These are phyloP conservation scores for Crematogaster levior DNA, from an alignment of 2,888 invertebrate genomes.

Conservation along the genomic window DNA sequence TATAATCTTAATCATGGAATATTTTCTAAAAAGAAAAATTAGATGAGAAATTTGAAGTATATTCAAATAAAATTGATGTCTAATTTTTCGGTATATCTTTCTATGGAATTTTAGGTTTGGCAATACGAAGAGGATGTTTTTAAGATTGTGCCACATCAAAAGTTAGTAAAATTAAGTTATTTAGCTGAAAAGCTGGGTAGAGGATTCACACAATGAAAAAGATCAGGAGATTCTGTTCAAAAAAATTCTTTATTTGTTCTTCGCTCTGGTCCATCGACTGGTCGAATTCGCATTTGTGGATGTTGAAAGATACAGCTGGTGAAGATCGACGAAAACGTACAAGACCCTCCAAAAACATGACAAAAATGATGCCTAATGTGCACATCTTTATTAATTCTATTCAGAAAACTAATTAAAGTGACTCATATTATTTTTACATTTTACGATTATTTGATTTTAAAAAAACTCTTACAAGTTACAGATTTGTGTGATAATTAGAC, in stretches of 20 bases:
- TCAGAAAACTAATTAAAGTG: background rate
- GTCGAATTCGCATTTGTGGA: slow-evolving; percentile 48
- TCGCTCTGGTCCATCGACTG: slow-evolving; percentile 58
- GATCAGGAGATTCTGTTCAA: slow-evolving; percentile 49
- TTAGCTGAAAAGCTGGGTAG: slow-evolving; percentile 54
- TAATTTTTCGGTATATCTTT: background rate
- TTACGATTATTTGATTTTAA: no score
- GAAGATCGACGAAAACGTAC: background rate
- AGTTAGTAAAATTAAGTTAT: slow-evolving; percentile 36
- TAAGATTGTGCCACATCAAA: background rate
- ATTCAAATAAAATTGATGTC: slow-evolving; percentile 12
- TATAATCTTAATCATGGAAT: background rate
- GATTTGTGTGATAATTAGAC: background rate
- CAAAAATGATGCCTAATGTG: background rate
- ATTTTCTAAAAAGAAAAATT: background rate
- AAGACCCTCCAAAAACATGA: background rate
- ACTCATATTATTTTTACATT: no score
- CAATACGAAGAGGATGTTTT: background rate
- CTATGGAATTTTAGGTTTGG: background rate
- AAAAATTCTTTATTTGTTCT: slow-evolving; percentile 67
- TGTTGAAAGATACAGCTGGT: background rate
- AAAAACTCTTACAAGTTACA: no score
- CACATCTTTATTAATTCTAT: background rate
- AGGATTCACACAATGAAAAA: slow-evolving; percentile 41
- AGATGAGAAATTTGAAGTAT: background rate